Percentiles rank a stretch among this genome's conserved stretches.
Conservation (phyloP, 2,888 invertebrate species). For the Chrysolina americana region DNA sequence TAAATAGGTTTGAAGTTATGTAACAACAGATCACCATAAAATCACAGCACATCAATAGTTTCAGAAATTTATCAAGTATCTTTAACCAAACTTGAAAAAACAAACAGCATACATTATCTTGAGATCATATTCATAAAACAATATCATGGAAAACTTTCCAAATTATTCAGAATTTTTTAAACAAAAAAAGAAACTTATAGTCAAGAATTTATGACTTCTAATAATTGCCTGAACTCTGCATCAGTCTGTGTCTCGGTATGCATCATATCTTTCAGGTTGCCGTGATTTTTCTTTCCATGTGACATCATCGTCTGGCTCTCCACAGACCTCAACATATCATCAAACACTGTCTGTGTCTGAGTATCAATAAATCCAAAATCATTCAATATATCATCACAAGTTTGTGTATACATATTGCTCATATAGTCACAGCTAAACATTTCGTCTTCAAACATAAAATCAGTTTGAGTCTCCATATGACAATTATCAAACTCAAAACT, state of each 20-base stretch:
- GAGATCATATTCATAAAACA: neutral
- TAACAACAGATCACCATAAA: neutral
- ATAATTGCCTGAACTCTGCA: slow-evolving; percentile 65
- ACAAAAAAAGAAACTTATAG: slow-evolving; percentile 59
- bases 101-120: neutral
- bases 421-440: slow-evolving; percentile 65
- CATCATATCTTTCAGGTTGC: slow-evolving; percentile 64
- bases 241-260: slow-evolving; percentile 74
- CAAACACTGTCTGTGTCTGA: slow-evolving; percentile 76
- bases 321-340: slow-evolving; percentile 73
- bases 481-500: slow-evolving; percentile 69
- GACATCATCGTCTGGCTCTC: slow-evolving; percentile 74
- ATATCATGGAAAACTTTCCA: slow-evolving; percentile 10
- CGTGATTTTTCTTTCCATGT: slow-evolving; percentile 51
- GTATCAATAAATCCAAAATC: slow-evolving; percentile 75
- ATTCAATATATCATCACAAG: slow-evolving; percentile 70
- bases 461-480: slow-evolving; percentile 76
- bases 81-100: neutral
- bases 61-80: slow-evolving; percentile 2
- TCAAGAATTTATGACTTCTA: slow-evolving; percentile 68
- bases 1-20: too few relatives aligned
- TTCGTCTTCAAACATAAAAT: slow-evolving; percentile 66
- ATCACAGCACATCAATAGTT: slow-evolving; percentile 2
- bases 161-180: slow-evolving; percentile 28
- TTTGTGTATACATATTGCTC: slow-evolving; percentile 67